Evolutionary conservation across 2,113 vertebrate genomes (phyloP).

Genomic region (Tenebrosternarchus preto): DNA sequence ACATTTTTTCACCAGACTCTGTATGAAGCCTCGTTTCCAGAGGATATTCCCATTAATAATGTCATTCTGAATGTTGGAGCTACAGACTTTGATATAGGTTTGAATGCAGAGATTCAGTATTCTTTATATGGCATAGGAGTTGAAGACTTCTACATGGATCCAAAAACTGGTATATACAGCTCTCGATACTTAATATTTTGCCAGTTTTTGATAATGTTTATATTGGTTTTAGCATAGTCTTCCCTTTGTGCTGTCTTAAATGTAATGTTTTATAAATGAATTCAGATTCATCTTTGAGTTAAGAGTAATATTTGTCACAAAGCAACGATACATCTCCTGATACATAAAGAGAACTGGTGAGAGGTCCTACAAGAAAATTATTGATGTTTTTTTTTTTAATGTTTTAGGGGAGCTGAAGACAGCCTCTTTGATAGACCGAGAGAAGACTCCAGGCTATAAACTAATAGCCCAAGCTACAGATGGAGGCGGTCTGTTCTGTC

Average conservation of each 20-base stretch:
- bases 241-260: too few relatives aligned
- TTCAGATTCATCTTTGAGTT: too few relatives aligned
- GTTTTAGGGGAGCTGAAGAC: conserved; percentile 88
- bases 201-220: background rate
- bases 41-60: conserved; percentile 87
- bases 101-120: conserved; percentile 89
- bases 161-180: conserved; percentile 82
- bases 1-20: conserved; percentile 73
- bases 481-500: conserved; percentile 91
- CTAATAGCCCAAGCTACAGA: conserved; percentile 90
- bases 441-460: conserved; percentile 81
- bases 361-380: background rate
- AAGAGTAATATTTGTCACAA: background rate
- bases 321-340: background rate
- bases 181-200: too few relatives aligned
- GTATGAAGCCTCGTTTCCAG: conserved; percentile 85
- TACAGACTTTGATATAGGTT: conserved; percentile 87
- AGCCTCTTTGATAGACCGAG: conserved; percentile 82
- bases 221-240: too few relatives aligned
- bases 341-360: background rate
- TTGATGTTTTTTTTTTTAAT: conserved; percentile 1
- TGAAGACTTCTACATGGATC: conserved; percentile 92
- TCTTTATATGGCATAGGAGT: conserved; percentile 90
- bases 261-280: too few relatives aligned
- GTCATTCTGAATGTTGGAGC: conserved; percentile 85